A percentile compares a stretch with the other conserved stretches of the same genome.
Conservation (phyloP, 2,888 invertebrate genomes). For the Plebejus melissa region DNA sequence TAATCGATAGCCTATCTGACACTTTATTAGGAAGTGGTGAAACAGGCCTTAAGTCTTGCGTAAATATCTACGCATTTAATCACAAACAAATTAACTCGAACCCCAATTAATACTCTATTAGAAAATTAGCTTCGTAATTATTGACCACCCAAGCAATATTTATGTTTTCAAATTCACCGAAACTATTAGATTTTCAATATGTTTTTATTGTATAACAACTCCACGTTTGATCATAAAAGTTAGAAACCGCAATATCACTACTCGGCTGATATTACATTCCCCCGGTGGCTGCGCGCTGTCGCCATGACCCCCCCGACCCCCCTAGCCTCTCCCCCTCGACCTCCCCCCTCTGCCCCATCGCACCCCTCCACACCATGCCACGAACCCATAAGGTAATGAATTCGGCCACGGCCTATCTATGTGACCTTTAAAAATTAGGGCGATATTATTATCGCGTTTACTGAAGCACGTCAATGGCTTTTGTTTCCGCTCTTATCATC, state of each 20-base stretch:
- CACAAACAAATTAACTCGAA: background rate
- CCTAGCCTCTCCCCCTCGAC: slow-evolving; percentile 22
- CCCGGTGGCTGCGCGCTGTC: slow-evolving; percentile 49
- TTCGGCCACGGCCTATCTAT: slow-evolving; percentile 65
- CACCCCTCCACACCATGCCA: slow-evolving; percentile 43
- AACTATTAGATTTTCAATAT: slow-evolving; percentile 40
- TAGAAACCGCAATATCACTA: slow-evolving; percentile 73
- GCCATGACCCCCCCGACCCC: slow-evolving; percentile 60
- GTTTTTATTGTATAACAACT: slow-evolving; percentile 46
- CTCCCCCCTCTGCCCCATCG: slow-evolving; percentile 39
- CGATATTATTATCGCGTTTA: slow-evolving; percentile 49
- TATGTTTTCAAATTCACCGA: slow-evolving; percentile 22
- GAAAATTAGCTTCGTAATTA: background rate
- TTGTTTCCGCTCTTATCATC: background rate
- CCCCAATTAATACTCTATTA: background rate
- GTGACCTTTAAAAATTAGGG: slow-evolving; percentile 70
- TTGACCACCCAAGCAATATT: slow-evolving; percentile 13
- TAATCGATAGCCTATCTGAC: too few species aligned
- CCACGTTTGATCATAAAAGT: slow-evolving; percentile 55
- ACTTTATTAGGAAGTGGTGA: too few species aligned
- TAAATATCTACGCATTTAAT: too few species aligned
- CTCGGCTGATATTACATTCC: slow-evolving; percentile 72
- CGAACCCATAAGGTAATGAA: slow-evolving; percentile 69
- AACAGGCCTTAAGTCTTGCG: too few species aligned
- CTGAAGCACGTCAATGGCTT: background rate